phyloP scores from a whole-genome alignment of 2,888 invertebrate genomes.

The Drosophila fungiperda region DNA sequence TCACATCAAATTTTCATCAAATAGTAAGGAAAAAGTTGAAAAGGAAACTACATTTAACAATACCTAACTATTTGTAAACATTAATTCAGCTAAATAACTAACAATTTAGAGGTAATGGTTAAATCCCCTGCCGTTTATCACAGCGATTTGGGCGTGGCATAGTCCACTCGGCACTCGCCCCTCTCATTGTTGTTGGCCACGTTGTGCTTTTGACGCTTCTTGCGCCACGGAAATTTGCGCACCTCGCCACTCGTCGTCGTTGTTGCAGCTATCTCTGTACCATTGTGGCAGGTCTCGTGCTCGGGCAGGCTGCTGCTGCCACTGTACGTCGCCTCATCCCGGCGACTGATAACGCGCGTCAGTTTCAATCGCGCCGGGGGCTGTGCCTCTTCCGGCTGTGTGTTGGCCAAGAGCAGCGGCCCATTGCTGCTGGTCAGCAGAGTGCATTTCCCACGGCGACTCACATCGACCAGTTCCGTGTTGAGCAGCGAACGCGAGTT shows the following conservation, averaged over 20 bases:
- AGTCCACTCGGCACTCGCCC: conserved; percentile 34
- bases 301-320: conserved; percentile 69
- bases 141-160: conserved; percentile 72
- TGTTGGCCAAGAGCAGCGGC: conserved; percentile 53
- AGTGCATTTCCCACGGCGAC: conserved; percentile 67
- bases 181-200: conserved; percentile 33
- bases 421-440: conserved; percentile 70
- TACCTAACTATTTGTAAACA: conserved; percentile 15
- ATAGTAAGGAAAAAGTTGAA: conserved; percentile 2
- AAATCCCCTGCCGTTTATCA: conserved; percentile 48
- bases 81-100: conserved; percentile 6
- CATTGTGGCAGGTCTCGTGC: conserved; percentile 41
- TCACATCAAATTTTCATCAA: background rate
- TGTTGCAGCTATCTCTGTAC: background rate
- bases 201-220: conserved; percentile 64
- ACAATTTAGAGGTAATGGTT: background rate
- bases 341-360: conserved; percentile 78
- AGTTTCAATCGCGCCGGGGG: conserved; percentile 69
- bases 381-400: conserved; percentile 46
- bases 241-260: conserved; percentile 11
- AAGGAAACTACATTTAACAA: background rate
- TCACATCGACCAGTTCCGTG: conserved; percentile 58
- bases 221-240: conserved; percentile 70
- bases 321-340: conserved; percentile 61
- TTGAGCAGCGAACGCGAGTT: conserved; percentile 70